Percentiles rank a stretch among this genome's conserved stretches.
Evolutionary conservation across 2,888 invertebrate species (phyloP).

Genomic region (Cheilosia variabilis): DNA sequence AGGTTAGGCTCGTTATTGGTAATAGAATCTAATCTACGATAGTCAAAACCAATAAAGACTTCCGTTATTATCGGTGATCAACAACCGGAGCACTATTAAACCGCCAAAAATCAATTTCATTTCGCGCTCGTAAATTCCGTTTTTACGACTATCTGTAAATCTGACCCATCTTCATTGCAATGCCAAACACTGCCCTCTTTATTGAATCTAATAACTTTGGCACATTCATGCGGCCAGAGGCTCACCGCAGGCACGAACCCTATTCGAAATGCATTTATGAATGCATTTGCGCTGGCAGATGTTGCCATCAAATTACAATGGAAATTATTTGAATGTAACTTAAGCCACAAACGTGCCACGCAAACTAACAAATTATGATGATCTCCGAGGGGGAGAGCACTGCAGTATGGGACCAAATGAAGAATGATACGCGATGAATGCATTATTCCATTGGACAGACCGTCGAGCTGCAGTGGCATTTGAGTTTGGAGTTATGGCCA

Average conservation of each 20-base stretch:
- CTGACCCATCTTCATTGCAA: conserved; percentile 19
- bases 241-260: conserved; percentile 28
- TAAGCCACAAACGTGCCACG: conserved; percentile 74
- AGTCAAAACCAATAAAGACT: too few species aligned
- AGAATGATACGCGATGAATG: conserved; percentile 47
- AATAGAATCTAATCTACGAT: too few species aligned
- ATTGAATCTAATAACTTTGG: conserved; percentile 68
- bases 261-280: conserved; percentile 60
- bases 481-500: background rate
- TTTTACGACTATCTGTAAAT: conserved; percentile 37
- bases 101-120: too few species aligned
- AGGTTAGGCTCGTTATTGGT: too few species aligned
- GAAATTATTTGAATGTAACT: conserved; percentile 72
- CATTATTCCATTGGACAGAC: conserved; percentile 26
- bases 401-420: conserved; percentile 4
- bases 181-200: conserved; percentile 7
- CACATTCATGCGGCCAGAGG: conserved; percentile 27
- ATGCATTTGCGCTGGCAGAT: conserved; percentile 66
- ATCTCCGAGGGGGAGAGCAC: conserved; percentile 26
- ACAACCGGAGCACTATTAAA: too few species aligned
- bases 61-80: too few species aligned
- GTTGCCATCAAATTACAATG: conserved; percentile 72
- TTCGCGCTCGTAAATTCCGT: background rate
- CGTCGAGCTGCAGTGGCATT: background rate
- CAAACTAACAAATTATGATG: conserved; percentile 74